Evolutionary conservation across 2,888 invertebrate species (phyloP).

Genomic region (Polyommatus iphigenia): DNA sequence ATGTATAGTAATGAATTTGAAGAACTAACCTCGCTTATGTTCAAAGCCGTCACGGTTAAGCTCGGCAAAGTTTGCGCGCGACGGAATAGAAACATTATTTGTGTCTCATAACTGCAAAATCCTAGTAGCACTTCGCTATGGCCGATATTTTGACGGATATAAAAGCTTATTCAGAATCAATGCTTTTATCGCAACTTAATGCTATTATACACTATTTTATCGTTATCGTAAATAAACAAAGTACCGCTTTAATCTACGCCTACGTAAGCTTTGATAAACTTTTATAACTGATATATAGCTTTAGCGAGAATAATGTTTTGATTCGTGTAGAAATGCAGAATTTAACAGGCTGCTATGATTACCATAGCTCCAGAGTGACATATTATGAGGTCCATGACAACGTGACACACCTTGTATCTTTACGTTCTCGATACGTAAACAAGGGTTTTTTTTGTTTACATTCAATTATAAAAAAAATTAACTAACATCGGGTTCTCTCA

Average conservation of each 20-base stretch:
- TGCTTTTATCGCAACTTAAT: slow-evolving; percentile 23
- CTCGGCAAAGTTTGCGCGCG: slow-evolving; percentile 58
- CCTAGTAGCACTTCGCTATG: slow-evolving; percentile 37
- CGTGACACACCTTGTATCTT: too few relatives aligned
- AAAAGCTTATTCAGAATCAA: slow-evolving; percentile 28
- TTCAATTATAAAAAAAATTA: too few relatives aligned
- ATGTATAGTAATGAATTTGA: not conserved
- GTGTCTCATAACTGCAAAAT: slow-evolving; percentile 23
- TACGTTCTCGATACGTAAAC: too few relatives aligned
- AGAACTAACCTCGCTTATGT: slow-evolving; percentile 49
- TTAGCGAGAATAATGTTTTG: not conserved
- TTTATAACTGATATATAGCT: not conserved
- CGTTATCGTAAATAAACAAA: slow-evolving; percentile 22
- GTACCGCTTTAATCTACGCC: slow-evolving; percentile 25
- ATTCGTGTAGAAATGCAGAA: too few relatives aligned
- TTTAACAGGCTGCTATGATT: too few relatives aligned
- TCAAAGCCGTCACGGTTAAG: slow-evolving; percentile 49
- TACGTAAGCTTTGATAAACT: slow-evolving; percentile 12
- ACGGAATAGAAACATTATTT: slow-evolving; percentile 62
- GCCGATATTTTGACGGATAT: slow-evolving; percentile 33
- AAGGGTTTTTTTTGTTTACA: too few relatives aligned
- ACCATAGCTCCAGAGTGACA: too few relatives aligned
- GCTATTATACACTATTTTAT: slow-evolving; percentile 23
- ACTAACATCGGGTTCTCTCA: too few relatives aligned
- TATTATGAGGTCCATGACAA: too few relatives aligned